Base-by-base conservation (phyloP, 2,113 vertebrate genomes). In the Epinephelus cyanopodus region DNA sequence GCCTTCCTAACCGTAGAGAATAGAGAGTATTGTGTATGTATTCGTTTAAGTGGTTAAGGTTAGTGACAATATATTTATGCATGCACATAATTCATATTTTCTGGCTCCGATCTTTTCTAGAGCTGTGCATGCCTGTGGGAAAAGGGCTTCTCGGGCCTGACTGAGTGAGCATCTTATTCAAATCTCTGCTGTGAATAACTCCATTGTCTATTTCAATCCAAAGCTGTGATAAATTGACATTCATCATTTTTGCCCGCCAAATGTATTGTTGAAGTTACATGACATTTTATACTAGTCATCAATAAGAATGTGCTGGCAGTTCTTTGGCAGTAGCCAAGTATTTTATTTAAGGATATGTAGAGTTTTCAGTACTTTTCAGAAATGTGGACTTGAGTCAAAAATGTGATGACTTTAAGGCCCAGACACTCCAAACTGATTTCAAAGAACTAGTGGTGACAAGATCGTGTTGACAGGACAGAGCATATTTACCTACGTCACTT, bases 51-150 rank as follows among this genome's bases (percentile, higher is more conserved):
- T 65, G 58, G 45, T 37, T 69, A 61, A 56, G 21, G 58, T 65
- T 73, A 54, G 39, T 47, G 56, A 73, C 33, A 54, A 29, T 74
- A 33, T 69, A 69, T 80, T 67, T 60, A 82, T 82, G 67, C 48
- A 82, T 86, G 71, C 70, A 85, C 66, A 87, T 84, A 68, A 81
- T 85, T 90, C n/a, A 84, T 74, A 68, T 84, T 63, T 73, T 45
- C 25, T 71, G 56, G 27, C 37, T 47, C 58, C 58, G 27, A 47
- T 83, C 48, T 8, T 62, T 74, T 77, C 56, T 19, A n/a, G 70
- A 65, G 37, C 21, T 37, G 29, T 56, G 54, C 13, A 27, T 67
- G 27, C 42, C 47, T 73, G 48, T 85, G 66, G 62, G 70, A 71
- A 68, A 81, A 56, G 5, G 11, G 50, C 27, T 45, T 15, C 56